Percentiles rank a stretch among this genome's conserved stretches.
phyloP scores from a whole-genome alignment of 2,888 invertebrate genomes.

The Ophioninae sp. region DNA sequence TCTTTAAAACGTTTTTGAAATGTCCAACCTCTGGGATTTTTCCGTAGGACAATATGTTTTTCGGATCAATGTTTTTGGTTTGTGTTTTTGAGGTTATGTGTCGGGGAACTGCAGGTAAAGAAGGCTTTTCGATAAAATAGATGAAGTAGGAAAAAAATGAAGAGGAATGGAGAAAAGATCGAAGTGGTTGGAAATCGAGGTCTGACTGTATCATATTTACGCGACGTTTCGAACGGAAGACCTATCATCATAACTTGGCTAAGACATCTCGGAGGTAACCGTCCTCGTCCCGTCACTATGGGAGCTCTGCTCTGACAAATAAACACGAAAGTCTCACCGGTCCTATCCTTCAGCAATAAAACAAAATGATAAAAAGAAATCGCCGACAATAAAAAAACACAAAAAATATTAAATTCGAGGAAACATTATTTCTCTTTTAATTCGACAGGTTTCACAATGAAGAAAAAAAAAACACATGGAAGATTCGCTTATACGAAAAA shows the following conservation, averaged over 20 bases:
- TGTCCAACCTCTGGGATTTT: too few species aligned
- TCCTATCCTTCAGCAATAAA: slow-evolving; percentile 15
- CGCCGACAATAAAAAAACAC: background rate
- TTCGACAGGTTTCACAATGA: background rate
- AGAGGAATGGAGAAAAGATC: too few species aligned
- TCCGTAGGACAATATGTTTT: too few species aligned
- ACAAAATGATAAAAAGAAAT: background rate
- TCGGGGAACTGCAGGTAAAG: too few species aligned
- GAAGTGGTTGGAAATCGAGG: too few species aligned
- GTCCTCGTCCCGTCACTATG: slow-evolving; percentile 35
- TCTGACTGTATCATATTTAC: background rate
- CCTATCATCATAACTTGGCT: slow-evolving; percentile 35
- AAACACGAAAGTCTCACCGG: background rate
- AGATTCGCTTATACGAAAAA: background rate
- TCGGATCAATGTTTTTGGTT: too few species aligned
- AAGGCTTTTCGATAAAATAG: too few species aligned
- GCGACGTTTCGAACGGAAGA: slow-evolving; percentile 35
- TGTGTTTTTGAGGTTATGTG: too few species aligned
- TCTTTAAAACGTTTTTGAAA: too few species aligned
- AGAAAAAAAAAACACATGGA: background rate
- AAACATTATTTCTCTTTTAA: background rate
- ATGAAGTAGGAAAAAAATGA: too few species aligned
- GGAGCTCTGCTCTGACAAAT: slow-evolving; percentile 35
- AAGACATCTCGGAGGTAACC: slow-evolving; percentile 48
- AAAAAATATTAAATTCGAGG: background rate